These are phyloP conservation scores for Steatornis caripensis DNA, from an alignment of 2,113 vertebrate genomes.

Conservation along the genomic window DNA sequence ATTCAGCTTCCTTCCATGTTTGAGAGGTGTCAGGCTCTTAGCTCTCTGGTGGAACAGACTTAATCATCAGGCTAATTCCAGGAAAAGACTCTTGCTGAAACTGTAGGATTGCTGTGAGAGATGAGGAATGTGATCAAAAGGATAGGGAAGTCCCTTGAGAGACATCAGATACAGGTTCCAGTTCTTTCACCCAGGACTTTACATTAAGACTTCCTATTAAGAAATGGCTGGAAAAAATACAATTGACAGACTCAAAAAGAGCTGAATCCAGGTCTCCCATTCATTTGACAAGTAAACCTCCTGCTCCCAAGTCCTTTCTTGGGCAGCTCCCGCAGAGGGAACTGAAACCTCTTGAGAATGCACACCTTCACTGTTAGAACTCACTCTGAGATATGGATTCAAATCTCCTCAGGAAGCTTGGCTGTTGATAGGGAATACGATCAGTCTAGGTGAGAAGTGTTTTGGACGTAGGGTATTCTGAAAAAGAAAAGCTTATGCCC, in stretches of 20 bases:
- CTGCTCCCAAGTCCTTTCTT: not conserved
- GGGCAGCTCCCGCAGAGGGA: not conserved
- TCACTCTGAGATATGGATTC: not conserved
- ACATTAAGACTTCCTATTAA: not conserved
- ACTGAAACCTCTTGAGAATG: not conserved
- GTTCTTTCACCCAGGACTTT: not conserved
- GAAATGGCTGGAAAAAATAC: not conserved
- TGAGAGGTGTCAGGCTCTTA: not conserved
- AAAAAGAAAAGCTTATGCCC: not conserved
- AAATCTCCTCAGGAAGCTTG: not conserved
- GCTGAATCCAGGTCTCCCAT: not conserved
- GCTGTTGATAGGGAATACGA: not conserved
- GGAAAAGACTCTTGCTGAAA: not conserved
- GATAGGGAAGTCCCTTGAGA: not conserved
- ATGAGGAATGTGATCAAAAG: not conserved
- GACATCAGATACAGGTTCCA: not conserved
- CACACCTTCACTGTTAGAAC: not conserved
- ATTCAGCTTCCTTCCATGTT: not conserved
- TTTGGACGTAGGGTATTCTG: not conserved
- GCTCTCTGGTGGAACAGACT: not conserved
- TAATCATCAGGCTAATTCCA: not conserved
- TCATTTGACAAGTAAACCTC: not conserved
- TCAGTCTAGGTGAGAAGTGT: not conserved
- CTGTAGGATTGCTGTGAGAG: not conserved
- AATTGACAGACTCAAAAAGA: not conserved